A percentile compares a stretch with the other conserved stretches of the same genome.
These are phyloP conservation scores for Mohoua ochrocephala DNA, from an alignment of 2,113 vertebrate species.

Conservation along the genomic window DNA sequence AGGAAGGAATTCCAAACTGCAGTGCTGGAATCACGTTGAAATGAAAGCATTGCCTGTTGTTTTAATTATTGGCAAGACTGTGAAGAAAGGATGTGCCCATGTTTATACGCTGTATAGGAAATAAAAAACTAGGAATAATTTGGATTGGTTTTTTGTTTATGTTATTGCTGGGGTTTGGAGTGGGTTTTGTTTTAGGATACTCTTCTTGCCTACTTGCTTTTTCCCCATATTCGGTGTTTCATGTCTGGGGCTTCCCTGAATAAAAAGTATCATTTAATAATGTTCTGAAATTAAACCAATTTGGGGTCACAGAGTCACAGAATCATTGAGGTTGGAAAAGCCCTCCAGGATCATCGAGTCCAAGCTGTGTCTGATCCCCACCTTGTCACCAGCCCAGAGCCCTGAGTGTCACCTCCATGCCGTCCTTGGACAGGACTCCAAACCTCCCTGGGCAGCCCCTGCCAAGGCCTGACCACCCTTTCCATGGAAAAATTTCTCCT, in stretches of 20 bases:
- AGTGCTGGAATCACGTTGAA: background rate
- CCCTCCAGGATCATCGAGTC: no score
- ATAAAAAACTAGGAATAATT: background rate
- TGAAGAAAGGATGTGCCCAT: background rate
- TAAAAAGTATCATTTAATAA: background rate
- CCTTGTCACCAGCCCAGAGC: background rate
- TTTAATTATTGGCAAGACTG: background rate
- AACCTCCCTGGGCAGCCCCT: background rate
- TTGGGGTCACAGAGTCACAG: background rate
- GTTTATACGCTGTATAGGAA: background rate
- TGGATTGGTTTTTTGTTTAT: background rate
- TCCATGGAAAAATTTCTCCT: background rate
- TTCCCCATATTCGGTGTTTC: background rate
- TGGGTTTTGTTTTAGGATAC: background rate
- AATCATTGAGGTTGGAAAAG: background rate
- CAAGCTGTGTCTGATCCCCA: background rate
- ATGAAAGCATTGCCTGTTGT: background rate
- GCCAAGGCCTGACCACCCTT: accelerated
- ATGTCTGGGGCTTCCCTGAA: background rate
- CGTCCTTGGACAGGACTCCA: background rate
- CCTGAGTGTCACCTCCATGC: background rate
- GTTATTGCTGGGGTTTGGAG: background rate
- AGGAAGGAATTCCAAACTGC: background rate
- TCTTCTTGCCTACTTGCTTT: background rate
- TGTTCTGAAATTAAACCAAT: background rate